Evolutionary conservation across 1,140 invertebrate species (phyloP), one percentile per base, ranked within the genome.

Genomic region (Melitaea cinxia): DNA sequence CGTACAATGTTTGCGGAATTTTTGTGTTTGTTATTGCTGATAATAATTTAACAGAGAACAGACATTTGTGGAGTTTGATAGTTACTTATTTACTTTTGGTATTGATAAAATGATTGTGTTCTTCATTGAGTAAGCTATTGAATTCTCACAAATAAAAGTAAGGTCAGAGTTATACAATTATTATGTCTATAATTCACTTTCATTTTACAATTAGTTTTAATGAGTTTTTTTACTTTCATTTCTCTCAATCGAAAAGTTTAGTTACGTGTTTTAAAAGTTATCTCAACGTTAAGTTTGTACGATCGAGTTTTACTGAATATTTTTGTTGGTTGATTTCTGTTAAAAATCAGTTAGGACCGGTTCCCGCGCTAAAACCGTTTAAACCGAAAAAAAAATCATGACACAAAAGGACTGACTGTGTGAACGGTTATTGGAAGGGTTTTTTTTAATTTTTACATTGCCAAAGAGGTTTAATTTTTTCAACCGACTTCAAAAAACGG

Each of bases 341-440:
- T 26, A 17, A 49, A 52, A 52, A 28, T 28, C 14, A 14, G 42
- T 10, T 15, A 3, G 4, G 26, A 52, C 49, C 49, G 49, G 49
- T 52, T 52, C 24, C 1, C 3, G 42, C 42, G 19, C 49, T 12
- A 52, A 52, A 52, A 52, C 49, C n/a, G 49, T 52, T 52, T 52
- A 14, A 24, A 17, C 6, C 15, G 19, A 47, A 21, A 15, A 24
- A 28, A 52, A 30, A 23, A 1, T 23, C 10, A 50, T 6, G 47
- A 24, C 24, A 42, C 15, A 19, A 42, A 14, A 15, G 3, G 37
- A 15, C n/a, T n/a, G n/a, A n/a, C n/a, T n/a, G n/a, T n/a, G 37
- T 1, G 15, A 15, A 42, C 37, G 15, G 37, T 42, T 42, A 42
- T 42, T 15, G 37, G 37, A 23, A 33, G 30, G n/a, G 30, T 33